phyloP scores from a whole-genome alignment of 2,888 invertebrate species.

The Spisula solida region DNA sequence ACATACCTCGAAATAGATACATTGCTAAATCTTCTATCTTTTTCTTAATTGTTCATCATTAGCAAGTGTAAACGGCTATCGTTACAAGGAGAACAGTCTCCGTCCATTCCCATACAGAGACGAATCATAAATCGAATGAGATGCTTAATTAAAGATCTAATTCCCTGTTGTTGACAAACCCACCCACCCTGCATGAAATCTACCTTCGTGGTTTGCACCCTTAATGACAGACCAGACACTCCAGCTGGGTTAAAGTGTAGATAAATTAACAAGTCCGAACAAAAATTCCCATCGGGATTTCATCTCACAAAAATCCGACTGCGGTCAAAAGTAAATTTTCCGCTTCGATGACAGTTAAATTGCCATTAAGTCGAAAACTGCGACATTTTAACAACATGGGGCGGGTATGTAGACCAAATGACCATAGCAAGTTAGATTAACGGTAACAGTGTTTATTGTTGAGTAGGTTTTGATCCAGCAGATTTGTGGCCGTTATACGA shows the following conservation, averaged over 20 bases:
- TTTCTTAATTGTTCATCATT: too few species aligned
- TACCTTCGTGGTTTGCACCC: background rate
- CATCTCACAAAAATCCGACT: background rate
- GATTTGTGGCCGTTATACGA: background rate
- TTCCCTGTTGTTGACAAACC: background rate
- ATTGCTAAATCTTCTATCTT: too few species aligned
- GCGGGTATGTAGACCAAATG: background rate
- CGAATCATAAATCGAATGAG: background rate
- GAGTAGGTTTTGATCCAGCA: background rate
- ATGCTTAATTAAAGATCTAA: background rate
- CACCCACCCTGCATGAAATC: background rate
- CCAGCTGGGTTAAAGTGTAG: constrained; percentile 8
- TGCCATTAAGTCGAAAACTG: constrained; percentile 32
- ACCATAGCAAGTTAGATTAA: background rate
- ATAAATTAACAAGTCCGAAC: constrained; percentile 8
- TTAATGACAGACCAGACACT: background rate
- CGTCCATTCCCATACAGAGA: background rate
- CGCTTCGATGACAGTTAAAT: constrained; percentile 30
- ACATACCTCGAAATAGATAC: too few species aligned
- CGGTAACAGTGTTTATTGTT: too few species aligned
- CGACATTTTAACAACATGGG: background rate
- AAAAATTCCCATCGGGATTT: constrained; percentile 31
- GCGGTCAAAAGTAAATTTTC: constrained; percentile 23
- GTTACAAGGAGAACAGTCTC: too few species aligned
- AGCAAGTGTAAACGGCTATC: too few species aligned